phyloP scores from a whole-genome alignment of 2,113 vertebrate species.

The Turdus rufiventris region DNA sequence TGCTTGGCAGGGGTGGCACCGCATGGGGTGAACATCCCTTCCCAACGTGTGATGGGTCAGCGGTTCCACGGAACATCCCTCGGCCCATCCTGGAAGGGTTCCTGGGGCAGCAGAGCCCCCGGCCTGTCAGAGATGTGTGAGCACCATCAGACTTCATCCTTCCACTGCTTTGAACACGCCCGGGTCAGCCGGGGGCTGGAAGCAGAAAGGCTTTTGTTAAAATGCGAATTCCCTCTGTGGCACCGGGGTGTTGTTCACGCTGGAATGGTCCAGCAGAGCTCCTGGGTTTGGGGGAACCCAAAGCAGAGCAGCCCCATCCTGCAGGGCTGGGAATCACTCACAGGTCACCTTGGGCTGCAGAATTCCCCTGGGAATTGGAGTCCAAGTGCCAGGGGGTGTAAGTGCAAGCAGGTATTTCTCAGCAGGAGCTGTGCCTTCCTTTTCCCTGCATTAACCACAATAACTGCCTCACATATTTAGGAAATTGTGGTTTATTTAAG shows the following conservation, averaged over 20 bases:
- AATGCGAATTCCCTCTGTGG: background rate
- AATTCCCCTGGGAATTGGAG: background rate
- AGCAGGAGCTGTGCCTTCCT: background rate
- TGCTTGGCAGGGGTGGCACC: background rate
- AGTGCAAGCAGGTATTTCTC: background rate
- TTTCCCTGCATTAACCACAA: background rate
- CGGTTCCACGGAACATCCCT: background rate
- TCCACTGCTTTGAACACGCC: fast-evolving
- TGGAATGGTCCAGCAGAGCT: fast-evolving
- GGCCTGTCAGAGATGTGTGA: fast-evolving
- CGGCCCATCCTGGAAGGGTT: background rate
- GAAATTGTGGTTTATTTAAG: background rate
- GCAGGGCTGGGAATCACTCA: fast-evolving
- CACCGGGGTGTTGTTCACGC: fast-evolving
- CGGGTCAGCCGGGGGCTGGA: background rate
- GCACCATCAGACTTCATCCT: background rate
- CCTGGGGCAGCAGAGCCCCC: background rate
- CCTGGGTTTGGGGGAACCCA: background rate
- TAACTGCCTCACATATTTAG: background rate
- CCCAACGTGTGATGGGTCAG: background rate
- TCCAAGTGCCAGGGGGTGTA: fast-evolving
- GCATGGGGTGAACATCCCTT: fast-evolving
- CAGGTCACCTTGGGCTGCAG: background rate
- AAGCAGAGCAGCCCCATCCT: background rate
- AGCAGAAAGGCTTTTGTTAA: background rate